Evolutionary conservation across 53 echinoderm and acorn worm species (phyloP).

Genomic region (Crossaster papposus): DNA sequence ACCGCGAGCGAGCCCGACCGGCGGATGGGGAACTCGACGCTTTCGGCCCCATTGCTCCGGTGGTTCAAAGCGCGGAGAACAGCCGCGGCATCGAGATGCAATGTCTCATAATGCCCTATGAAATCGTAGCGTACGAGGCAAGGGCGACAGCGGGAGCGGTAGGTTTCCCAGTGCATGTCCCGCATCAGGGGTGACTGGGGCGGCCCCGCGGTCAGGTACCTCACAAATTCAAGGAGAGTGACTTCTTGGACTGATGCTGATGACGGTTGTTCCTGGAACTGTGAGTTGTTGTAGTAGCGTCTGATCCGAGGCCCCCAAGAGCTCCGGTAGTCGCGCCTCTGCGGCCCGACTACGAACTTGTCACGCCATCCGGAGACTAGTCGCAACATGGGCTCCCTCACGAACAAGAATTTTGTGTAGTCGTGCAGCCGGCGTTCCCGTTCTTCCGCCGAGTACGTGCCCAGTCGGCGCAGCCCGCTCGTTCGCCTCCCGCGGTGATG

Average conservation of each 20-base stretch:
- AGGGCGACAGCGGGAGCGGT: conserved; percentile 75
- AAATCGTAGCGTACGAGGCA: conserved; percentile 71
- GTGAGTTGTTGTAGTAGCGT: neutral
- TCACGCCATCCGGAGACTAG: conserved; percentile 51
- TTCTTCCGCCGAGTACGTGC: conserved; percentile 14
- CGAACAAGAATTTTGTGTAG: conserved; percentile 55
- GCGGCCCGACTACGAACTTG: conserved; percentile 47
- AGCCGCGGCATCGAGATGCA: conserved; percentile 55
- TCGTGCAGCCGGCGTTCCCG: conserved; percentile 22
- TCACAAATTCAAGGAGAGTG: conserved; percentile 69
- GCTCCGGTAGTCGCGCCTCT: conserved; percentile 28
- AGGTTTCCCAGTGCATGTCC: conserved; percentile 90
- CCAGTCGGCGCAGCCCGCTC: conserved; percentile 17
- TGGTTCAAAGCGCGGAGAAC: conserved; percentile 37
- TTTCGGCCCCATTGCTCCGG: neutral
- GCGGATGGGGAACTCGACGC: conserved; percentile 6
- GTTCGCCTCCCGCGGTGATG: no score
- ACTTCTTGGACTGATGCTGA: neutral
- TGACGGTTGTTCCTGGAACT: no score
- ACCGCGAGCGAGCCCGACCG: neutral
- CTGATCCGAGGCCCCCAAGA: conserved; percentile 41
- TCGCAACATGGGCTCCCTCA: conserved; percentile 59
- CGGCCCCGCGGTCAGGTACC: conserved; percentile 52
- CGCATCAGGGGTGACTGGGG: conserved; percentile 16
- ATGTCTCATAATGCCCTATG: conserved; percentile 78